phyloP scores from a whole-genome alignment of 2,113 vertebrate species.

The Protomyctophum bolini region DNA sequence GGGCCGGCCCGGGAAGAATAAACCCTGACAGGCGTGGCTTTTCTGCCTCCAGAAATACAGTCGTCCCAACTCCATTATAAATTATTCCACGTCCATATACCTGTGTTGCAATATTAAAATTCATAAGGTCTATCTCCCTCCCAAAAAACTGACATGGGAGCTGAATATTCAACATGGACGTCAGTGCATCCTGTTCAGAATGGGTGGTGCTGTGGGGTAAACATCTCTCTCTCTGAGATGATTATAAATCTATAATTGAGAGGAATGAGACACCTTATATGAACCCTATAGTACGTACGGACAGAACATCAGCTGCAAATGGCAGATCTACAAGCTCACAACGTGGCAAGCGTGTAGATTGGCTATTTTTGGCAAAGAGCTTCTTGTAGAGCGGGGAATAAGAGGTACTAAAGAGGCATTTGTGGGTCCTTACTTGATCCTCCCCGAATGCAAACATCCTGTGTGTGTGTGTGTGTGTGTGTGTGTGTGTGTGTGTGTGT shows the following conservation, averaged over 20 bases:
- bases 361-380: too few relatives aligned
- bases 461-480: too few relatives aligned
- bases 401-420: too few relatives aligned
- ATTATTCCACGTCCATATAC: neutral
- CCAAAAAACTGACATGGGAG: constrained; percentile 10
- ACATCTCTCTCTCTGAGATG: constrained; percentile 49
- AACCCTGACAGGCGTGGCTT: too few relatives aligned
- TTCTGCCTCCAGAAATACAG: too few relatives aligned
- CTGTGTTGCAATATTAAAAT: constrained; percentile 36
- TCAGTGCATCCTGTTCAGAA: constrained; percentile 39
- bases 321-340: too few relatives aligned
- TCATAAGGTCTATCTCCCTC: constrained; percentile 25
- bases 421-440: constrained; percentile 40
- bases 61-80: neutral
- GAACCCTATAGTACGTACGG: too few relatives aligned
- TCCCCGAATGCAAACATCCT: constrained; percentile 27
- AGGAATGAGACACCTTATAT: constrained; percentile 18
- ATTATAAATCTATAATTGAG: constrained; percentile 55
- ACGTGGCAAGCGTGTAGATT: too few relatives aligned
- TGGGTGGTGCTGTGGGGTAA: constrained; percentile 53
- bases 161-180: constrained; percentile 33
- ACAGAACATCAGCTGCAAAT: too few relatives aligned
- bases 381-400: too few relatives aligned
- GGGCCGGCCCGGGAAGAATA: too few relatives aligned
- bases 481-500: too few relatives aligned